phyloP scores from a whole-genome alignment of 2,888 invertebrate genomes.

The Beris chalybata region DNA sequence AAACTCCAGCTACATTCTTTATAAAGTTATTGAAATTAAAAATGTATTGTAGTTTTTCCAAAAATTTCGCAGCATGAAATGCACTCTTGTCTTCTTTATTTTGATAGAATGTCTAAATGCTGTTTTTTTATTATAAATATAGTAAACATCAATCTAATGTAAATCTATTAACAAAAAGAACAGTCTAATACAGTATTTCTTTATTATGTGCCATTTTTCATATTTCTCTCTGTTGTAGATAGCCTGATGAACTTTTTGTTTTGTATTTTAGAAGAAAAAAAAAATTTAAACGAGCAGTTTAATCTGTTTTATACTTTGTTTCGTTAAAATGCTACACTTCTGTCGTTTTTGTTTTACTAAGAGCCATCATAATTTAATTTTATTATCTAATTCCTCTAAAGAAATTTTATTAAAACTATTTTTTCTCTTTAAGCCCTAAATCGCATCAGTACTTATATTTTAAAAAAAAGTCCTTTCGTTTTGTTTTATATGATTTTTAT shows the following conservation, averaged over 20 bases:
- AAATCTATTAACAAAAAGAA: background rate
- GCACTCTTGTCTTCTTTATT: background rate
- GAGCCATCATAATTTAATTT: conserved; percentile 1
- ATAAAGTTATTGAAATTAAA: too few species aligned
- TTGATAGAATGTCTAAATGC: background rate
- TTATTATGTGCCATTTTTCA: conserved; percentile 31
- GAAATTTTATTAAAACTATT: conserved; percentile 14
- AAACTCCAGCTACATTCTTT: too few species aligned
- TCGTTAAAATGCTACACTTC: conserved; percentile 18
- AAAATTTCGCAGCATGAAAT: too few species aligned
- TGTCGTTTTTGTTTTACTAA: conserved; percentile 13
- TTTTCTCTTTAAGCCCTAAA: conserved; percentile 17
- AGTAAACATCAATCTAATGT: background rate
- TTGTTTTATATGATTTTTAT: conserved; percentile 20
- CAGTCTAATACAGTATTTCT: conserved; percentile 8
- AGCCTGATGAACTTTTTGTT: conserved; percentile 8
- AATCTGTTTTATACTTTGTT: conserved; percentile 16
- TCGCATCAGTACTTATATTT: conserved; percentile 38
- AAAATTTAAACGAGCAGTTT: conserved; percentile 19
- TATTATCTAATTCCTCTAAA: conserved; percentile 20
- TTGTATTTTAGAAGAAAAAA: conserved; percentile 5
- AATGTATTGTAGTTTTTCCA: too few species aligned
- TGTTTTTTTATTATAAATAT: background rate
- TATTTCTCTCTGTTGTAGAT: conserved; percentile 23
- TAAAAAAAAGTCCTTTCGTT: conserved; percentile 20